Evolutionary conservation across 2,113 vertebrate genomes (phyloP), one percentile per base, ranked within the genome.

Genomic region (Phylloscopus trochiloides): DNA sequence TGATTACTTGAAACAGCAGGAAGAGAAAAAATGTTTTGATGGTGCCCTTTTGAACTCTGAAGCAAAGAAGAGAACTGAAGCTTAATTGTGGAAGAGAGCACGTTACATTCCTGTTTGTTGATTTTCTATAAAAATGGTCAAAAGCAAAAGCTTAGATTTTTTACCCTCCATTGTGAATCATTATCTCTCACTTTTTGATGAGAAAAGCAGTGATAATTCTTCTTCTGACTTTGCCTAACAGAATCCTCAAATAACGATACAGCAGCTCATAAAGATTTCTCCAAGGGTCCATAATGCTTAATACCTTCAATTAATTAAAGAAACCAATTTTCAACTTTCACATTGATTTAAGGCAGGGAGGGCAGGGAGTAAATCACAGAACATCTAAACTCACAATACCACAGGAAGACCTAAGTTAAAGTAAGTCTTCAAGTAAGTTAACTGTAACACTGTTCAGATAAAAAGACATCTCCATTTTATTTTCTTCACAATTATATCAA

Each of bases 281-380:
- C 34, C 24, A n/a, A 59, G 28, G 16, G 17, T 68, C 42, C 34
- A 2, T 17, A 25, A 40, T 16, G 31, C 42, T 58, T 74, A 70
- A 57, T 36, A 80, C 7, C 6, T n/a, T 57, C 50, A 80, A 57
- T 67, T 79, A 83, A 77, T 13, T 57, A 19, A 91, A 52, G 17
- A 77, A 91, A 65, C 17, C 6, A 42, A 52, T 86, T 86, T 92
- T 73, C 31, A 61, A 48, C n/a, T 80, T 57, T 48, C 36, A 59
- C 3, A n/a, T 32, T 0, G 0, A 82, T 62, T 65, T 57, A 80
- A 62, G 31, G 14, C 29, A 52, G 1, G 18, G 3, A 42, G 14
- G 8, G 7, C 2, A 9, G 4, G 7, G 2, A 28, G 48, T 48
- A 62, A 73, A 67, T 54, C 2, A 32, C 0, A 58, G 58, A 72